A percentile compares a stretch with the other conserved stretches of the same genome.
These are phyloP conservation scores for Tuberolachnus salignus DNA, from an alignment of 2,888 invertebrate species.

Conservation along the genomic window DNA sequence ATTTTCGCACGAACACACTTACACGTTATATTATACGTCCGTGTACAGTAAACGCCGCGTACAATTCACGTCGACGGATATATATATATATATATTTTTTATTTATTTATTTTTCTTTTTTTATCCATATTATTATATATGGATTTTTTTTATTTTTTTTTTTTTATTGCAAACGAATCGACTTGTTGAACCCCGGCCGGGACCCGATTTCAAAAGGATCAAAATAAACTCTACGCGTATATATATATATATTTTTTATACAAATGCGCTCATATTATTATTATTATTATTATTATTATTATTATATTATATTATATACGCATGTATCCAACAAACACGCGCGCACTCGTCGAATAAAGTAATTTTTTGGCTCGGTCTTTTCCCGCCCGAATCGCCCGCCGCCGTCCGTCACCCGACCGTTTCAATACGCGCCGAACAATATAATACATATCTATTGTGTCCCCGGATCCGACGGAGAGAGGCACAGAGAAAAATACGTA, in stretches of 20 bases:
- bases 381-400: no score
- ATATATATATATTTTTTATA: neutral
- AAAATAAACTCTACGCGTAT: neutral
- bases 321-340: neutral
- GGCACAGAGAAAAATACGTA: no score
- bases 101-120: neutral
- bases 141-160: neutral
- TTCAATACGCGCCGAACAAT: no score
- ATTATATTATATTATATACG: no score
- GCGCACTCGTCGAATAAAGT: no score
- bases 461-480: no score
- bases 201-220: neutral
- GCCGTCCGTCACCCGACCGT: no score
- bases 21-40: neutral
- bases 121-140: no score
- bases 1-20: neutral
- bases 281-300: no score
- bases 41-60: neutral
- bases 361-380: no score
- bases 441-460: no score
- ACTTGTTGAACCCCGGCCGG: constrained; percentile 36
- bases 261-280: neutral
- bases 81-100: neutral
- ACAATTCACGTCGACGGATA: neutral
- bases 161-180: constrained; percentile 11